Evolutionary conservation across 2,888 invertebrate species (phyloP), one percentile per base, ranked within the genome.

Genomic region (Clitarchus hookeri): DNA sequence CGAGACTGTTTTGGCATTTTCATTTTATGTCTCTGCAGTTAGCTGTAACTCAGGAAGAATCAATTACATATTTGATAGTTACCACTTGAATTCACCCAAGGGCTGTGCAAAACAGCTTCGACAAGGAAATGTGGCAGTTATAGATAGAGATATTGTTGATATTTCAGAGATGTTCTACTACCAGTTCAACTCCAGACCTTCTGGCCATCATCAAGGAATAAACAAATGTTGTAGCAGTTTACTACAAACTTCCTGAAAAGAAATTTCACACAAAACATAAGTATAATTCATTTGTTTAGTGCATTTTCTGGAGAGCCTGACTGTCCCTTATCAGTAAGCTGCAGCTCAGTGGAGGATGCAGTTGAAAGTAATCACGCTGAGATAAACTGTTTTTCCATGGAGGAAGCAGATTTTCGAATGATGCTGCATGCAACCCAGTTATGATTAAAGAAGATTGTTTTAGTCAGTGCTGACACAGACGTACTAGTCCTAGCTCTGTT

Each of bases 141-240:
- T n/a, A n/a, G n/a, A n/a, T 78, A 78, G 6, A 78, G 78, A 78
- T 26, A 78, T 78, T 78, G 78, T 26, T 78, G 19, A 78, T 25
- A 78, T 78, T 78, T 78, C 78, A 78, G 78, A 78, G 78, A 78
- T 11, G 26, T 78, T 78, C 78, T 16, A 78, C 78, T 78, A 78
- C 78, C 78, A 78, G 13, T 78, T 78, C 78, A 78, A 78, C 78
- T 78, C 78, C 23, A 78, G 78, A 78, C 78, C 78, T 78, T 78
- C 78, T 78, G 78, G 78, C 78, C 78, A 78, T 78, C 78, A 78
- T 16, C 78, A 78, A 78, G 78, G 78, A 78, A 78, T 78, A 78
- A 78, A 78, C 19, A 11, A 78, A 25, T 78, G 78, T 78, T 78
- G 78, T 16, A n/a, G n/a, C n/a, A n/a, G n/a, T n/a, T n/a, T n/a